phyloP scores from a whole-genome alignment of 2,888 invertebrate species.

The Malachius bipustulatus region DNA sequence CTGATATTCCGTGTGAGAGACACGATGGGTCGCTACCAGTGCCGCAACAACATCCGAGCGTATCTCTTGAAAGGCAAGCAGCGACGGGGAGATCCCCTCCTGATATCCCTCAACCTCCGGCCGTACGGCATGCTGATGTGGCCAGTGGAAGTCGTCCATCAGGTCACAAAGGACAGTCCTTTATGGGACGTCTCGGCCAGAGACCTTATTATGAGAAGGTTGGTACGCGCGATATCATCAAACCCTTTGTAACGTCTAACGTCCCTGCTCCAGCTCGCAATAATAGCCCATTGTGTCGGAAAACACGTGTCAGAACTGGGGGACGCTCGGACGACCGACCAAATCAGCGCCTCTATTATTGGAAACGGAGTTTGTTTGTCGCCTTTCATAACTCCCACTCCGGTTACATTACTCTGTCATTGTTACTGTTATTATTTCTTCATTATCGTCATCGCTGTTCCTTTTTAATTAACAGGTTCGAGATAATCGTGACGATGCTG shows the following conservation, averaged over 20 bases:
- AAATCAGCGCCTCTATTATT: too few relatives aligned
- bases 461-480: constrained; percentile 54
- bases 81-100: constrained; percentile 64
- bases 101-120: constrained; percentile 54
- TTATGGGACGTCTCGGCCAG: constrained; percentile 66
- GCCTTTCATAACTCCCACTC: too few relatives aligned
- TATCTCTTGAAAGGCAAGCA: constrained; percentile 49
- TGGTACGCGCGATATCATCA: too few relatives aligned
- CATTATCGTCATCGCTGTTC: background rate
- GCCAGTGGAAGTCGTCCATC: constrained; percentile 80
- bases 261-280: too few relatives aligned
- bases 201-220: constrained; percentile 57
- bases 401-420: too few relatives aligned
- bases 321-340: too few relatives aligned
- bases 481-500: constrained; percentile 70
- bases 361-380: too few relatives aligned
- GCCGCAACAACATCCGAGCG: constrained; percentile 66
- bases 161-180: constrained; percentile 65
- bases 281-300: too few relatives aligned
- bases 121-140: constrained; percentile 60
- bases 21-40: constrained; percentile 61
- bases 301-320: too few relatives aligned
- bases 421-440: background rate
- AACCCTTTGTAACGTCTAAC: too few relatives aligned
- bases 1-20: constrained; percentile 75